Evolutionary conservation across 2,113 vertebrate species (phyloP), one percentile per base, ranked within the genome.

Genomic region (Cephalopholis sonnerati): DNA sequence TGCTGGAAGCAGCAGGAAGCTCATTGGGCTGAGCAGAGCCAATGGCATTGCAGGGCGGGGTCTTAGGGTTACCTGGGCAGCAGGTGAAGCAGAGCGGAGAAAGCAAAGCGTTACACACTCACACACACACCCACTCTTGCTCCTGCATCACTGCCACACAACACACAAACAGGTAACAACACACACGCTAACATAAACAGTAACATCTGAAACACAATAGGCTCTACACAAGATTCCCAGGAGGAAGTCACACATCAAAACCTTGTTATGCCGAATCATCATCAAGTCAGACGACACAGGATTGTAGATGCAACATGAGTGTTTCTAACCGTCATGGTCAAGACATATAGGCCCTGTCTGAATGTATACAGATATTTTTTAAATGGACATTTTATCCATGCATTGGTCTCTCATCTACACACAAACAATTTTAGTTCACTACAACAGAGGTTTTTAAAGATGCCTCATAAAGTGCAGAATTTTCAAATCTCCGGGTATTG

Each of bases 1-100:
- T 79, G 57, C 85, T 74, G 78, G 88, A 82, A 92, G 91, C 88
- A 76, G 89, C 89, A 84, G 91, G 87, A 73, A 89, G 91, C 83
- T 91, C 91, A 94, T 94, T 94, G 94, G 94, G 66, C 90, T 86
- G 90, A 79, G 92, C 64, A 61, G 90, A 93, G 84, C 89, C 93
- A 93, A 94, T 92, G 90, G 93, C 88, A 89, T 74, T 46, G 92
- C 91, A 83, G 83, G 93, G 91, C 69, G 82, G 92, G 93, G 90
- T 93, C 92, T 94, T 92, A 93, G 90, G 87, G 88, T 93, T 91
- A 94, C 93, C 95, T 95, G 92, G 89, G 85, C 88, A 89, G 80
- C 93, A 92, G 91, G 93, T 91, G 87, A 90, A 84, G 92, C 92
- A 93, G 77, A 93, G 92, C 83, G 90, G 88, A 94, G 81, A 93